Percentiles rank a stretch among this genome's conserved stretches.
Evolutionary conservation across 2,797 vertebrate species (phyloP).

Genomic region (Mus caroli): DNA sequence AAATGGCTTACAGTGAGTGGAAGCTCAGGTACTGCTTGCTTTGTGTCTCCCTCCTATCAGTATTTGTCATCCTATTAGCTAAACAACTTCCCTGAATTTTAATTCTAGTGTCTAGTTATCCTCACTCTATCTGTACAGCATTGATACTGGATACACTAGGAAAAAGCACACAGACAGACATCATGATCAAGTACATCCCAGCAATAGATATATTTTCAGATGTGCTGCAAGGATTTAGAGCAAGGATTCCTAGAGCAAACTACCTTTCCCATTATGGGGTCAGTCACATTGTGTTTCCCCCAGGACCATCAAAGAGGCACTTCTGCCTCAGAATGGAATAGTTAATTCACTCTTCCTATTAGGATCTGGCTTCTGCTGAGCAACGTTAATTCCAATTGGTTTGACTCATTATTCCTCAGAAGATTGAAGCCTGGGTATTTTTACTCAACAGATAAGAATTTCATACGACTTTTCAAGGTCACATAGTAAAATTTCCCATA

Average conservation of each 20-base stretch:
- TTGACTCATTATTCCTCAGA: slow-evolving; percentile 77
- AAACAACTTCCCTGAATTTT: slow-evolving; percentile 24
- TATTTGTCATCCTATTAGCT: background rate
- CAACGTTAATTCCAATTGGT: slow-evolving; percentile 67
- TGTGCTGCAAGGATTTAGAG: slow-evolving; percentile 27
- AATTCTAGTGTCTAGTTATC: slow-evolving; percentile 12
- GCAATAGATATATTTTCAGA: background rate
- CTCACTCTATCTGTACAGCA: background rate
- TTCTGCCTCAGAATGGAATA: slow-evolving; percentile 34
- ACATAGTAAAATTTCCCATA: slow-evolving; percentile 53
- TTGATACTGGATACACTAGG: background rate
- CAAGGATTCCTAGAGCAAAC: slow-evolving; percentile 28
- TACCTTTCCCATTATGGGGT: background rate
- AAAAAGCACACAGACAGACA: background rate
- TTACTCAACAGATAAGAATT: slow-evolving; percentile 70
- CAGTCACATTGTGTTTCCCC: slow-evolving; percentile 38
- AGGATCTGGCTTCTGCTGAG: background rate
- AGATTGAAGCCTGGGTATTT: slow-evolving; percentile 67
- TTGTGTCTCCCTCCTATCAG: background rate
- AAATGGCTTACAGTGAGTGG: background rate
- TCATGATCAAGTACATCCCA: background rate
- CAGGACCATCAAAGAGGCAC: background rate
- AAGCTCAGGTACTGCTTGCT: background rate
- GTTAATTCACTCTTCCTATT: slow-evolving; percentile 37
- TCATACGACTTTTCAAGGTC: slow-evolving; percentile 69